phyloP scores from a whole-genome alignment of 2,113 vertebrate species.

The Oophaga pumilio region DNA sequence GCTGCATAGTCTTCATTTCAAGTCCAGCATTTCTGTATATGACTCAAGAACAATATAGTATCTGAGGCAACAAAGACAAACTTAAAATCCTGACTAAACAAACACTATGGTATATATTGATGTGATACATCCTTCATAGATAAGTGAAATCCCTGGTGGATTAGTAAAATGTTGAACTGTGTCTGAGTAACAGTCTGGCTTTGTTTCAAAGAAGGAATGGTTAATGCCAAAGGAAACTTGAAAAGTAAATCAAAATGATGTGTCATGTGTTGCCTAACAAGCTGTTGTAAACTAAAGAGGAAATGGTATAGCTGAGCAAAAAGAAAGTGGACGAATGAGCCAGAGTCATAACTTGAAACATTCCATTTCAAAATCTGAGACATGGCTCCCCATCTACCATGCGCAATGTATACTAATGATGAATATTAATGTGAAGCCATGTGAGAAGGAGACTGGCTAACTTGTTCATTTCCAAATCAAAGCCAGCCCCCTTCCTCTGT shows the following conservation, averaged over 20 bases:
- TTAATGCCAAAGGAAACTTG: slow-evolving; percentile 17
- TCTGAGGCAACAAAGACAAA: slow-evolving; percentile 15
- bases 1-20: not conserved
- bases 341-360: not conserved
- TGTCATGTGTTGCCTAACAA: slow-evolving; percentile 34
- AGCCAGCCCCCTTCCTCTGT: no score
- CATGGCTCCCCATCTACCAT: not conserved
- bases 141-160: slow-evolving; percentile 22
- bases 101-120: slow-evolving; percentile 25
- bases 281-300: not conserved
- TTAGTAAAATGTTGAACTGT: not conserved
- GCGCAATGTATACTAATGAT: no score
- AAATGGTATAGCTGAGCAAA: not conserved
- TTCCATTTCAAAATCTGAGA: not conserved
- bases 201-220: slow-evolving; percentile 29
- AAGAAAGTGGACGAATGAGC: not conserved
- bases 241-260: slow-evolving; percentile 32
- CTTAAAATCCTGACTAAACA: slow-evolving; percentile 8
- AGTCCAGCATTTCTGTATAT: not conserved
- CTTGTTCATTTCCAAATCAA: no score
- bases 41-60: not conserved
- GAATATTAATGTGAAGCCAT: no score
- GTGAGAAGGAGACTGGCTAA: no score
- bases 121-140: slow-evolving; percentile 38
- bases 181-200: slow-evolving; percentile 17